Base-by-base conservation (phyloP, 1,140 invertebrate genomes). In the Zophobas atratus region DNA sequence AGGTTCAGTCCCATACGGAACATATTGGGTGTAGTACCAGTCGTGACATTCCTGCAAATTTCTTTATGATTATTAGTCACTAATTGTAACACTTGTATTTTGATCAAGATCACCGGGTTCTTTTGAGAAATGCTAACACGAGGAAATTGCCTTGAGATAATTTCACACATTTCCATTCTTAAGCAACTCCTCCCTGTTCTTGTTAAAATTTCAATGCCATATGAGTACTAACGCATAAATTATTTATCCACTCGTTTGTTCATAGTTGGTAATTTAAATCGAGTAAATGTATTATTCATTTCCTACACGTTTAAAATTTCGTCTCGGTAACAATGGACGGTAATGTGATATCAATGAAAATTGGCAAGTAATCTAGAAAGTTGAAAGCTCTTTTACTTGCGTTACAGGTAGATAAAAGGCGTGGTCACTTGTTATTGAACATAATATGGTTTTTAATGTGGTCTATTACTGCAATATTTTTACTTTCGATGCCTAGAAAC, bases 151-250 rank as follows among this genome's bases (percentile, higher is more conserved):
- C 72, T 75, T 75, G 72, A 75, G 55, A 57, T 75, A 57, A 56
- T 75, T 56, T 75, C 72, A 75, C 60, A 46, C 2, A 46, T 75
- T 75, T 75, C 53, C 51, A 75, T 73, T 53, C 55, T 73, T 56
- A 20, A 74, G 35, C 56, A 60, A 51, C 77, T 79, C 77, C 77
- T 72, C 77, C 77, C 77, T 76, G 49, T 72, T 79, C 75, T 71
- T 43, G 55, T 46, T 71, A 41, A 57, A 76, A 72, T 72, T 79
- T 76, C 77, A 79, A 79, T 79, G 77, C 74, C 74, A 79, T 60
- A 49, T 74, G 39, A 77, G 56, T 41, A 55, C 51, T 55, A 4
- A 43, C 71, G 56, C 51, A 75, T 67, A 67, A 67, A 67, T 67
- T 67, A 48, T 33, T 60, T 36, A 60, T 43, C 60, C 43, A 8